A percentile compares a stretch with the other conserved stretches of the same genome.
These are phyloP conservation scores for Brachylomia viminalis DNA, from an alignment of 2,888 invertebrate genomes.

Conservation along the genomic window DNA sequence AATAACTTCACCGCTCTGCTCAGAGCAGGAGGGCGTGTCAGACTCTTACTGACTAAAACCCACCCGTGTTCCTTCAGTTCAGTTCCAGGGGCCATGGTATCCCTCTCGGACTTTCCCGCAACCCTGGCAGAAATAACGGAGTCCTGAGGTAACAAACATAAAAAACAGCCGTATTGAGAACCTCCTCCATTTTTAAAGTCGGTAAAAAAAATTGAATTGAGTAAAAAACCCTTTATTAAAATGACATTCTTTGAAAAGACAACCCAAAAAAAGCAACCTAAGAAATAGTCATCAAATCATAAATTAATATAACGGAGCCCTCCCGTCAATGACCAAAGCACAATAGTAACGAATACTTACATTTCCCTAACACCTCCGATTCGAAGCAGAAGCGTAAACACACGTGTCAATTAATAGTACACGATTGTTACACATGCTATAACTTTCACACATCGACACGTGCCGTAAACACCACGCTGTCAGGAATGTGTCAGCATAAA, in stretches of 20 bases:
- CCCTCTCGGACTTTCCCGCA: too few species aligned
- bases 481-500: conserved; percentile 55
- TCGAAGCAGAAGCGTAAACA: conserved; percentile 55
- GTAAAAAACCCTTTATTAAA: neutral
- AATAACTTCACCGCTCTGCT: too few species aligned
- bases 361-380: conserved; percentile 65
- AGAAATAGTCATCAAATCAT: conserved; percentile 5
- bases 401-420: conserved; percentile 67
- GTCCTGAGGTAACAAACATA: too few species aligned
- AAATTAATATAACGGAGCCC: conserved; percentile 19
- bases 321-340: conserved; percentile 26
- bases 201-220: neutral
- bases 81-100: too few species aligned
- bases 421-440: conserved; percentile 54
- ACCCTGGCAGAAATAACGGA: too few species aligned
- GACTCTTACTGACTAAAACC: too few species aligned
- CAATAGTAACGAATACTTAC: conserved; percentile 29
- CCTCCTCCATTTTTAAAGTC: too few species aligned
- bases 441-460: conserved; percentile 64
- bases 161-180: too few species aligned
- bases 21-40: too few species aligned
- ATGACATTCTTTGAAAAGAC: neutral
- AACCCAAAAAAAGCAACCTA: neutral
- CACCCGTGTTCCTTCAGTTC: too few species aligned
- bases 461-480: conserved; percentile 19